Evolutionary conservation across 1,140 invertebrate genomes (phyloP).

Genomic region (Eufriesea mexicana): DNA sequence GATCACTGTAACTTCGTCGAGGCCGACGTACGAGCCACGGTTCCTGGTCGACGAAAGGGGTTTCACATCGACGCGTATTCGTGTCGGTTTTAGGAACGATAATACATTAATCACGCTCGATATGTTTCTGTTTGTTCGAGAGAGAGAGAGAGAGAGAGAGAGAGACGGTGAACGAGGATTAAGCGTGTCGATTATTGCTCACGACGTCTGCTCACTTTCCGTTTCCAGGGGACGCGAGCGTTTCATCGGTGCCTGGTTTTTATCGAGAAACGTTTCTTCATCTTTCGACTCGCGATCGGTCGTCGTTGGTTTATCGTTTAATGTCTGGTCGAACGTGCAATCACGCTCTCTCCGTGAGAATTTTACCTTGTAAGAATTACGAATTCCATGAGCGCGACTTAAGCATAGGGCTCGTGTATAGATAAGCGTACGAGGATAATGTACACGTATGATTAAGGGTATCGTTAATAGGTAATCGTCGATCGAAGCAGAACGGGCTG

Average conservation of each 20-base stretch:
- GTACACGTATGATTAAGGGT: constrained; percentile 53
- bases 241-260: not conserved
- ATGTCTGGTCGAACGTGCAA: constrained; percentile 47
- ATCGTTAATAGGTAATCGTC: constrained; percentile 42
- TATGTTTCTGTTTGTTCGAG: constrained; percentile 60
- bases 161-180: not conserved
- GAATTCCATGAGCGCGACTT: constrained; percentile 38
- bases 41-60: not conserved
- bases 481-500: not conserved
- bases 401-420: constrained; percentile 37
- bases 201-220: not conserved
- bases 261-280: not conserved
- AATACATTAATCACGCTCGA: constrained; percentile 50
- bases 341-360: constrained; percentile 29
- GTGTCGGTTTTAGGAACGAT: not conserved
- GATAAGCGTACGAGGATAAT: constrained; percentile 53
- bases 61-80: constrained; percentile 1
- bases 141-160: too few species aligned
- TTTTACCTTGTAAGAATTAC: constrained; percentile 14
- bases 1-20: not conserved
- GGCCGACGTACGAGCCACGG: not conserved
- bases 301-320: constrained; percentile 11
- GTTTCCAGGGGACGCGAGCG: not conserved
- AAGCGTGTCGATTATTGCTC: constrained; percentile 18
- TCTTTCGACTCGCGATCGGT: not conserved